These are phyloP conservation scores for Alosa alosa DNA, from an alignment of 2,113 vertebrate species.

Conservation along the genomic window DNA sequence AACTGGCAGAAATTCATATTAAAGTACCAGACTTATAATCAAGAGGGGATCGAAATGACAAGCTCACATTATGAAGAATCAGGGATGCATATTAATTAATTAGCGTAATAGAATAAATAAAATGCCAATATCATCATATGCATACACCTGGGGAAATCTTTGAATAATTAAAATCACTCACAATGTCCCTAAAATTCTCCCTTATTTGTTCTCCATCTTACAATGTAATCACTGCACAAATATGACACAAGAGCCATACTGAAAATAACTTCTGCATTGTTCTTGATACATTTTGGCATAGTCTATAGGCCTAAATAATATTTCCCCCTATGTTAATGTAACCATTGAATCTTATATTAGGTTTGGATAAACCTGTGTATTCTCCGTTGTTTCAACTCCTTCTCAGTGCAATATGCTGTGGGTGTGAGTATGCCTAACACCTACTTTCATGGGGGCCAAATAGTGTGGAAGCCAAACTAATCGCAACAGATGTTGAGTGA, in stretches of 20 bases:
- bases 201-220: not conserved
- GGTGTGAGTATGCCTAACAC: constrained; percentile 22
- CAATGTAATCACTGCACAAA: not conserved
- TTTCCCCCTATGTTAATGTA: not conserved
- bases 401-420: not conserved
- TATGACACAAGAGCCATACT: not conserved
- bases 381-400: not conserved
- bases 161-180: too few relatives aligned
- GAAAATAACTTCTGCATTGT: not conserved
- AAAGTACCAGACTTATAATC: not conserved
- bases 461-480: constrained; percentile 43
- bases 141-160: not conserved
- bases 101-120: not conserved
- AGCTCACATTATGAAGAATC: not conserved
- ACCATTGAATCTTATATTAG: not conserved
- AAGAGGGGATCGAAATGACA: not conserved
- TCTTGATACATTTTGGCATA: not conserved
- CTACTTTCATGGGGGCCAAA: not conserved
- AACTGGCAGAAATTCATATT: not conserved
- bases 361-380: not conserved
- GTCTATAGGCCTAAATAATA: not conserved
- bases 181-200: too few relatives aligned
- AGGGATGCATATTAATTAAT: not conserved
- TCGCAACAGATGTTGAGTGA: constrained; percentile 51
- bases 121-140: not conserved